These are phyloP conservation scores for Tenrec ecaudatus DNA, from an alignment of 2,113 vertebrate species.

Conservation along the genomic window DNA sequence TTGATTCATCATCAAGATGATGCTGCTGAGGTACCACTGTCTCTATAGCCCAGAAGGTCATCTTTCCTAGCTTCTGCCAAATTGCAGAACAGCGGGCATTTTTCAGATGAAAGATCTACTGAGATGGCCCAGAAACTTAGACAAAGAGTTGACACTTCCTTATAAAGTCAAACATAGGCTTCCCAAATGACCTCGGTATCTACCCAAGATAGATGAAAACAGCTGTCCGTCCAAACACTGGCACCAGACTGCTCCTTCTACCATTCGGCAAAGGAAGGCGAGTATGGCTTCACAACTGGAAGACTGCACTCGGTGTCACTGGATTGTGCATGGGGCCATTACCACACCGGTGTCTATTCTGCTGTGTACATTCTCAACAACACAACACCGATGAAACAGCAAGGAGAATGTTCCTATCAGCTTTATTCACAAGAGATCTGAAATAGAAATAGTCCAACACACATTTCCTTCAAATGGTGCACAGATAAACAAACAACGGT, in stretches of 20 bases:
- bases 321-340: background rate
- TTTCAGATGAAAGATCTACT: constrained; percentile 11
- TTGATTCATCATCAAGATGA: background rate
- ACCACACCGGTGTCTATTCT: background rate
- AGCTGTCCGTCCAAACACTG: background rate
- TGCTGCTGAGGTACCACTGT: no score
- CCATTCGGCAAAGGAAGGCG: background rate
- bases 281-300: background rate
- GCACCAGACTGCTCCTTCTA: background rate
- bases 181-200: background rate
- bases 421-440: background rate
- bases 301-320: background rate
- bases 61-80: background rate
- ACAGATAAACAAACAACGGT: background rate
- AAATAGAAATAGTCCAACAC: background rate
- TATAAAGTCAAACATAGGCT: constrained; percentile 17
- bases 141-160: constrained; percentile 15
- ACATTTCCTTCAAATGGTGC: background rate
- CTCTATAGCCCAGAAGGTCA: background rate
- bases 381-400: no score
- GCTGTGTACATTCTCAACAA: background rate
- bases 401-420: background rate
- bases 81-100: background rate
- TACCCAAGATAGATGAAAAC: background rate
- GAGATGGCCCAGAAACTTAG: background rate